Evolutionary conservation across 2,113 vertebrate species (phyloP).

Genomic region (Oncorhynchus kisutch): DNA sequence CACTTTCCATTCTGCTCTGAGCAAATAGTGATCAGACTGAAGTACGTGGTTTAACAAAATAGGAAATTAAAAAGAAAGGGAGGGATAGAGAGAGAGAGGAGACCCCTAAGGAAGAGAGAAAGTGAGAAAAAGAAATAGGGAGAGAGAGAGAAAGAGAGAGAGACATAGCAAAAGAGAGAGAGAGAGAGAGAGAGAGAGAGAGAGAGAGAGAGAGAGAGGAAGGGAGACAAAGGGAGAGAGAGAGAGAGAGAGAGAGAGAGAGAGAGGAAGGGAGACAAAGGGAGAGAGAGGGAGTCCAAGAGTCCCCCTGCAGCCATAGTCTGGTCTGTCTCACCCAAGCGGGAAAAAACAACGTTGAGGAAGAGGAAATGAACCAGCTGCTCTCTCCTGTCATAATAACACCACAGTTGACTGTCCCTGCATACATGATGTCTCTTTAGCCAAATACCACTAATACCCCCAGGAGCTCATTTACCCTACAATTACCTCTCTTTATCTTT

Average conservation of each 20-base stretch:
- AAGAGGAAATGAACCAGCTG: background rate
- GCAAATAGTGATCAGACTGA: background rate
- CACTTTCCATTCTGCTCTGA: background rate
- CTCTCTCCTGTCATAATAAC: background rate
- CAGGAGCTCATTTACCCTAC: conserved; percentile 43
- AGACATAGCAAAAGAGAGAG: background rate
- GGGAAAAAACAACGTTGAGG: background rate
- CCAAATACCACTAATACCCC: conserved; percentile 36
- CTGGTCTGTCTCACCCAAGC: background rate
- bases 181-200: background rate
- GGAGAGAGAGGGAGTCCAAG: background rate
- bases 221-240: background rate
- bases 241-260: background rate
- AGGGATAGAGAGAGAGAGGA: background rate
- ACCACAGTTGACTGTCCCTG: background rate
- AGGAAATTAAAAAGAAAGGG: background rate
- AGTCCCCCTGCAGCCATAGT: background rate
- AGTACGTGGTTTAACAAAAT: background rate
- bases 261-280: background rate
- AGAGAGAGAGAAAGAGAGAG: background rate
- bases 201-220: background rate
- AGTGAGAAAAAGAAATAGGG: background rate
- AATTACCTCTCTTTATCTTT: conserved; percentile 27
- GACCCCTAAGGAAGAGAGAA: background rate
- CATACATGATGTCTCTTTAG: conserved; percentile 31